Conservation (phyloP, 2,113 vertebrate species). For the Amblyornis subalaris region DNA sequence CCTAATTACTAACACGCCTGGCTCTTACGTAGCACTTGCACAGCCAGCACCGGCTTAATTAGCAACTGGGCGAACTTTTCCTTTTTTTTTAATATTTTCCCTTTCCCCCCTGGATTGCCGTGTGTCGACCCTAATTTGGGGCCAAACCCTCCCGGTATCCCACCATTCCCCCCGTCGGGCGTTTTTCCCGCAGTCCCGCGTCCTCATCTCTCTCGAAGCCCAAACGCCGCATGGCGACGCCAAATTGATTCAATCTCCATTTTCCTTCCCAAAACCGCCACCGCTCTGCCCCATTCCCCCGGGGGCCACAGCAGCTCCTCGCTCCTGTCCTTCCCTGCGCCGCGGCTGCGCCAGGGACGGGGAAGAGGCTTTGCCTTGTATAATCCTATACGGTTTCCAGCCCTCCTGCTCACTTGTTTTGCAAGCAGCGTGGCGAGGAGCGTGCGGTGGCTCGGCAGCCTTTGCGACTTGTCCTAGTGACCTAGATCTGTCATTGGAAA, state of each 20-base stretch:
- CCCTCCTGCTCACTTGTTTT: conserved; percentile 44
- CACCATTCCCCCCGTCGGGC: rapidly evolving
- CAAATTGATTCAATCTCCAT: background rate
- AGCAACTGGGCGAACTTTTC: conserved; percentile 25
- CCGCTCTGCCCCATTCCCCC: background rate
- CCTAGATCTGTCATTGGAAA: conserved; percentile 67
- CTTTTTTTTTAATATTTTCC: background rate
- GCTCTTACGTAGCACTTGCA: background rate
- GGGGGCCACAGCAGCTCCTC: background rate
- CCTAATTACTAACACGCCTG: background rate
- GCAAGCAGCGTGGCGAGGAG: conserved; percentile 34
- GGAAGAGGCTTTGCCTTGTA: background rate
- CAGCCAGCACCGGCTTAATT: background rate
- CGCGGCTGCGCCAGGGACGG: background rate
- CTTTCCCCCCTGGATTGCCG: background rate
- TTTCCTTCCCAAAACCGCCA: background rate
- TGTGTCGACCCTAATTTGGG: background rate
- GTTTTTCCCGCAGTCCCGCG: background rate
- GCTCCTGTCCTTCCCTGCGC: background rate
- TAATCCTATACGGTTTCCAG: conserved; percentile 45
- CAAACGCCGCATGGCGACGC: background rate
- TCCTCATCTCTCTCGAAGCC: background rate
- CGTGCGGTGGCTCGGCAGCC: conserved; percentile 55
- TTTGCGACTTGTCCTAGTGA: conserved; percentile 61
- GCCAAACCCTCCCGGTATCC: background rate